Base-by-base conservation (phyloP, 1,140 invertebrate genomes). In the Nasonia longicornis region DNA sequence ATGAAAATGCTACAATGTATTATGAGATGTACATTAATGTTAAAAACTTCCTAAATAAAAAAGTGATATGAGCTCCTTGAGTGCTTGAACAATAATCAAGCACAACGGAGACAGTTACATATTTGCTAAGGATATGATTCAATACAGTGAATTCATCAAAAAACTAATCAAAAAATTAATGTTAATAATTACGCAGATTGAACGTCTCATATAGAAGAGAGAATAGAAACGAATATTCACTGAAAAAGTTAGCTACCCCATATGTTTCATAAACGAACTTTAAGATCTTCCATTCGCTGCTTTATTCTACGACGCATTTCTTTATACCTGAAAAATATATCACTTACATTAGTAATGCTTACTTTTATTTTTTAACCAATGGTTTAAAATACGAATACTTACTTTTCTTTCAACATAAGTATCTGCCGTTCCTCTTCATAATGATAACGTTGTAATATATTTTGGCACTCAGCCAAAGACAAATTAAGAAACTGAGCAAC, bases 401-500 rank as follows among this genome's bases (percentile, higher is more conserved):
- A 96, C 95, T 95, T 96, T 83, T 94, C 92, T 89, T 93, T 94
- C 67, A 97, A 92, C 86, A 93, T 90, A 69, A 91, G 87, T 72
- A 95, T 92, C 87, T 96, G 95, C 31, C 93, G 92, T 81, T 95
- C 94, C 89, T 97, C 94, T 89, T 97, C 95, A 79, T 94, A 92
- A 85, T 94, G 92, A 89, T 95, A 97, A 87, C 95, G 94, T 83
- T 94, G 93, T 63, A 97, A 87, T 87, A 97, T 96, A 71, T 95
- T 95, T 66, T 93, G 92, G 86, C 96, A 95, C 85, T 97, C 96
- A 58, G 94, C 93, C 83, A 95, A 87, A 75, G 95, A 95, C 67
- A 97, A 90, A 90, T 96, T 96, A 70, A 97, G 91, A 91, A 96
- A 96, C 87, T 96, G 95, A 82, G 96, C 96, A 77, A 97, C 95